Conservation (phyloP, 2,797 vertebrate species). For the Sebastolobus alascanus region DNA sequence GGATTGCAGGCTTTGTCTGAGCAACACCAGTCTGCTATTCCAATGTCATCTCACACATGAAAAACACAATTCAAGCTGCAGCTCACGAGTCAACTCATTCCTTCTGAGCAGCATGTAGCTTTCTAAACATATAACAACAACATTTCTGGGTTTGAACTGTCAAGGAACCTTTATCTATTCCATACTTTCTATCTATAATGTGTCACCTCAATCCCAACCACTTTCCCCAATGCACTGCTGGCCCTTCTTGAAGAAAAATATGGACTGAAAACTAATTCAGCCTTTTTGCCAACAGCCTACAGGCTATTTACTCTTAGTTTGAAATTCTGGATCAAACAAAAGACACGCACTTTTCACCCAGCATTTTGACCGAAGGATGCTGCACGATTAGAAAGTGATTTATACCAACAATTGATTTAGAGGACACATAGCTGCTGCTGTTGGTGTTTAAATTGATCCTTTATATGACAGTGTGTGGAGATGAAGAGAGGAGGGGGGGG, state of each 20-base stretch:
- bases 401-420: slow-evolving; percentile 34
- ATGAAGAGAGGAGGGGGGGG: slow-evolving; percentile 10
- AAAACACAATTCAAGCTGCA: slow-evolving; percentile 17
- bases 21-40: neutral
- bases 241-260: slow-evolving; percentile 5
- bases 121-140: neutral
- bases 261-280: neutral
- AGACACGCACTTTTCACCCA: neutral
- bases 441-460: slow-evolving; percentile 34
- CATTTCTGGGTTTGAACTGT: neutral
- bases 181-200: neutral
- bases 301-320: neutral
- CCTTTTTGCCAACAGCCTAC: neutral
- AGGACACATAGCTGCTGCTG: slow-evolving; percentile 15
- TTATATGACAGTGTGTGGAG: slow-evolving; percentile 14
- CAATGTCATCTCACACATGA: slow-evolving; percentile 13
- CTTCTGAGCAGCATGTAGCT: neutral
- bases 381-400: slow-evolving; percentile 39
- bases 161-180: neutral
- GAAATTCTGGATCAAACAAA: neutral
- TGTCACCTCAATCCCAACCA: neutral
- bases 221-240: neutral
- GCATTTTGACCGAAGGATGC: neutral
- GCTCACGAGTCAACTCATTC: neutral
- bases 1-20: slow-evolving; percentile 15